phyloP scores from a whole-genome alignment of 2,888 invertebrate genomes.

The Conistra vaccinii region DNA sequence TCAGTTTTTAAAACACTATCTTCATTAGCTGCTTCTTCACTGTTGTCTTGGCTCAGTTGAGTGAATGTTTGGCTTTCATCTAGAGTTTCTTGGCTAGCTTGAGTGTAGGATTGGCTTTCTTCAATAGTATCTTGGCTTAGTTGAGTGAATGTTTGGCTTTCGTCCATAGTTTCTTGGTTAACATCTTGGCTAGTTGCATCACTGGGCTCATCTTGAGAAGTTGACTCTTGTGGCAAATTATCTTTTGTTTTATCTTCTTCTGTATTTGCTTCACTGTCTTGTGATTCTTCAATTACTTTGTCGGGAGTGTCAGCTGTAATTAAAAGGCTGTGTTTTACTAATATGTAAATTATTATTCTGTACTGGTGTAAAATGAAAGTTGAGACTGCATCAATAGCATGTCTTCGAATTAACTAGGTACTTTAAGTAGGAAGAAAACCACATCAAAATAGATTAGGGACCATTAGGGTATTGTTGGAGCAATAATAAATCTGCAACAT shows the following conservation, averaged over 20 bases:
- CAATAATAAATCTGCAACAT: no score
- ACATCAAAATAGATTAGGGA: neutral
- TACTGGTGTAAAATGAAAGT: neutral
- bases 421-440: neutral
- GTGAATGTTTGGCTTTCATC: constrained; percentile 58
- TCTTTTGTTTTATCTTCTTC: constrained; percentile 69
- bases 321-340: neutral
- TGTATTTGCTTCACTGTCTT: constrained; percentile 48
- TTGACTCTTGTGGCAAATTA: constrained; percentile 58
- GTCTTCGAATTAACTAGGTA: neutral
- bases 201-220: constrained; percentile 62
- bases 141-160: constrained; percentile 41
- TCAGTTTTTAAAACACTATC: constrained; percentile 60
- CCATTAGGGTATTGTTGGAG: no score
- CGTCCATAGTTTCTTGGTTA: constrained; percentile 24
- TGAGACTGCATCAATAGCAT: neutral
- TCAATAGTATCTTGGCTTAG: constrained; percentile 50
- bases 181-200: constrained; percentile 44
- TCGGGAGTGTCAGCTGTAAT: constrained; percentile 38
- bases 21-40: constrained; percentile 43
- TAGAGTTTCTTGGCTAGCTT: constrained; percentile 38
- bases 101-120: constrained; percentile 45
- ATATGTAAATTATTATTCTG: neutral
- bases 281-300: constrained; percentile 50
- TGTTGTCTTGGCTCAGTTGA: constrained; percentile 32